Conservation (phyloP, 2,888 invertebrate genomes). For the Baronia brevicornis region DNA sequence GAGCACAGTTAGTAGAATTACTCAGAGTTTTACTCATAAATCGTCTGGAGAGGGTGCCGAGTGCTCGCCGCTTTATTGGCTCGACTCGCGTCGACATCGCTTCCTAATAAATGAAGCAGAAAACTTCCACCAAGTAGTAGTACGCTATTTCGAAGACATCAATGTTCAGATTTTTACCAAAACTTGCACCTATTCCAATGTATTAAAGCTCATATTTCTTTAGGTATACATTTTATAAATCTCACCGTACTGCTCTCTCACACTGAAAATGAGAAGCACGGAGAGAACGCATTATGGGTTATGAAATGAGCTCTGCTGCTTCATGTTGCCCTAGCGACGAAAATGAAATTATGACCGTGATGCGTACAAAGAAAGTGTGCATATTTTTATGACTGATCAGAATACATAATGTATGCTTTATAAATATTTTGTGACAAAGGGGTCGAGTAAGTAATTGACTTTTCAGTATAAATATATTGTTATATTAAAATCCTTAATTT, state of each 20-base stretch:
- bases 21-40: conserved; percentile 65
- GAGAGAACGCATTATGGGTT: conserved; percentile 59
- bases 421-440: no score
- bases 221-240: conserved; percentile 39
- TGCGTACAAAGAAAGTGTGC: conserved; percentile 60
- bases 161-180: conserved; percentile 33
- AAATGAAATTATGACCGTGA: conserved; percentile 66
- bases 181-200: conserved; percentile 38
- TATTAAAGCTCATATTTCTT: conserved; percentile 50
- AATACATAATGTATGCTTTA: no score
- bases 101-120: conserved; percentile 72
- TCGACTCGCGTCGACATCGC: conserved; percentile 60
- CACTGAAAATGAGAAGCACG: conserved; percentile 33
- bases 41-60: conserved; percentile 65
- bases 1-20: conserved; percentile 70
- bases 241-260: conserved; percentile 32
- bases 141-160: conserved; percentile 56
- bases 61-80: conserved; percentile 60
- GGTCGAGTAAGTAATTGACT: no score
- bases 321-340: conserved; percentile 57
- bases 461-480: no score
- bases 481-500: no score
- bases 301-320: conserved; percentile 66
- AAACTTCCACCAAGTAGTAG: conserved; percentile 61
- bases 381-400: no score